These are phyloP conservation scores for Eupithecia centaureata DNA, from an alignment of 2,888 invertebrate genomes.

Conservation along the genomic window DNA sequence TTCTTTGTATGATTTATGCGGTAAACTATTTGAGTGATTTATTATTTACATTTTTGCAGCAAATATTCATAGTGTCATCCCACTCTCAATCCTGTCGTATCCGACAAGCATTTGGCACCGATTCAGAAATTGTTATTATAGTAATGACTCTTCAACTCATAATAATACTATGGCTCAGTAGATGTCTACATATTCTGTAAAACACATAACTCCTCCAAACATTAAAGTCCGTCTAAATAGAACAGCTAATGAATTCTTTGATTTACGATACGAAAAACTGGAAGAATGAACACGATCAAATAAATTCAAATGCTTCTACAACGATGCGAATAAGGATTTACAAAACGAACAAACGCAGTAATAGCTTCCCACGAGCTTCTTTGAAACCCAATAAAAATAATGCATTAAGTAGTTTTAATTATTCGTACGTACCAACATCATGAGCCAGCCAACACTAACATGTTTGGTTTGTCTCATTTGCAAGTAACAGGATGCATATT, in stretches of 20 bases:
- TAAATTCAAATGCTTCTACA: conserved; percentile 27
- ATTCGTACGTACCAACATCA: conserved; percentile 69
- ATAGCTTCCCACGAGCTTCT: conserved; percentile 46
- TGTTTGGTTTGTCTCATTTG: conserved; percentile 81
- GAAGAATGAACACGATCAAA: conserved; percentile 27
- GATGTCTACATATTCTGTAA: conserved; percentile 66
- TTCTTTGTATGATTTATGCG: conserved; percentile 60
- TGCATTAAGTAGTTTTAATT: conserved; percentile 69
- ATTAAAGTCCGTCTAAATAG: conserved; percentile 64
- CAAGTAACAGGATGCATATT: conserved; percentile 82
- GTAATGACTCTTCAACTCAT: conserved; percentile 76
- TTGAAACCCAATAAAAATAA: conserved; percentile 51
- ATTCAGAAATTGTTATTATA: conserved; percentile 76
- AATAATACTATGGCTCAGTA: conserved; percentile 74
- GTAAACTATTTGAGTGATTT: conserved; percentile 57
- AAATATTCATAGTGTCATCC: conserved; percentile 62
- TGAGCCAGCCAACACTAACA: conserved; percentile 72
- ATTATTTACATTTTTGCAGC: conserved; percentile 65
- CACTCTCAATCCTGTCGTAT: conserved; percentile 59
- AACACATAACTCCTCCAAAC: conserved; percentile 66
- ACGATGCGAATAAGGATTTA: conserved; percentile 35
- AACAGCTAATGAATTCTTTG: conserved; percentile 58
- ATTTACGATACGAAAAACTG: conserved; percentile 51
- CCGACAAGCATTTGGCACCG: conserved; percentile 73
- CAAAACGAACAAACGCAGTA: conserved; percentile 41